Evolutionary conservation across 2,113 vertebrate genomes (phyloP).

Genomic region (Thamnophis sirtalis): DNA sequence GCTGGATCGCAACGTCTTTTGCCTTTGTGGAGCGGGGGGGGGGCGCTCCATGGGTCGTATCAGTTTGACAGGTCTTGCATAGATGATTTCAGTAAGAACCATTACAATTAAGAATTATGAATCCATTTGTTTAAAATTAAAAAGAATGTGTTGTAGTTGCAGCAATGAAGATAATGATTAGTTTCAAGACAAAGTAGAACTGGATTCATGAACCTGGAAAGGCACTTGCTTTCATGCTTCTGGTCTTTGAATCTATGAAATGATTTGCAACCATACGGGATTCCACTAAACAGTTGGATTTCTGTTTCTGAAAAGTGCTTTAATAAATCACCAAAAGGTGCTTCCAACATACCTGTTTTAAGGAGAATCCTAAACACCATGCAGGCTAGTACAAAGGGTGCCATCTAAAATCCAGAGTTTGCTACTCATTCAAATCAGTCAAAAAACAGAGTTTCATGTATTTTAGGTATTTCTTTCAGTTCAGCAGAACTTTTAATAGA

Average conservation of each 20-base stretch:
- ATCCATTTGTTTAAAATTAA: background rate
- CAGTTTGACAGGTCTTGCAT: too few relatives aligned
- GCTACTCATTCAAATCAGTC: background rate
- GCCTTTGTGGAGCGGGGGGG: too few relatives aligned
- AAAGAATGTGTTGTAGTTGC: background rate
- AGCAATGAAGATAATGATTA: background rate
- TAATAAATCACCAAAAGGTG: background rate
- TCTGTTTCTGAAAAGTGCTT: background rate
- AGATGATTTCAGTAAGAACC: background rate
- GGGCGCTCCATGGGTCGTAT: too few relatives aligned
- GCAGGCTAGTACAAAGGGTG: background rate
- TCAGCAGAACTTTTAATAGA: background rate
- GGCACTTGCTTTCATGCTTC: background rate
- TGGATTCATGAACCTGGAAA: background rate
- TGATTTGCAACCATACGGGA: background rate
- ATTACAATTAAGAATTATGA: background rate
- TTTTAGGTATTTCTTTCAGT: background rate
- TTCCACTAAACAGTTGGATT: background rate
- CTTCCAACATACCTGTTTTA: background rate
- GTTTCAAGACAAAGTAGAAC: background rate
- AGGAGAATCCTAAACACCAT: background rate
- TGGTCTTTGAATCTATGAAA: background rate
- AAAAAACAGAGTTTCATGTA: background rate
- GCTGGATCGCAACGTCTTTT: too few relatives aligned
- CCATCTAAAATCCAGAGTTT: background rate